Evolutionary conservation across 2,888 invertebrate genomes (phyloP).

Genomic region (Eupithecia subfuscata): DNA sequence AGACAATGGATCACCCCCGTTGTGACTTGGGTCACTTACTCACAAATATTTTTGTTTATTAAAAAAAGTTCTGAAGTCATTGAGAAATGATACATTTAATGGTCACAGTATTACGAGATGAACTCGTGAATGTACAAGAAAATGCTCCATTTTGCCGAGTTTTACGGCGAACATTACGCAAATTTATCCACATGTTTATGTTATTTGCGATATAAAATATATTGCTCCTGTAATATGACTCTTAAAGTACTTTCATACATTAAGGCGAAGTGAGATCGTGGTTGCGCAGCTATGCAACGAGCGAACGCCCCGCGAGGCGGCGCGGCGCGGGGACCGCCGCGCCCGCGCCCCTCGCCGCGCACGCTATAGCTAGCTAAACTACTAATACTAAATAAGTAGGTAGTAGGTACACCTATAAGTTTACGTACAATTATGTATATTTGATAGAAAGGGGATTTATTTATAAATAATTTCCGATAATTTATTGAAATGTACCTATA

Average conservation of each 20-base stretch:
- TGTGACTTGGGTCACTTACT: not conserved
- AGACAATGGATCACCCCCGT: not conserved
- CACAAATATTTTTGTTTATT: not conserved
- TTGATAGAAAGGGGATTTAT: too few relatives aligned
- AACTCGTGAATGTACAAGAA: slow-evolving; percentile 35
- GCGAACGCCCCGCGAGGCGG: too few relatives aligned
- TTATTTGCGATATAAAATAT: slow-evolving; percentile 77
- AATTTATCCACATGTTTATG: slow-evolving; percentile 82
- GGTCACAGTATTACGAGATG: slow-evolving; percentile 24
- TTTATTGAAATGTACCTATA: too few relatives aligned
- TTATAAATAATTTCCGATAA: too few relatives aligned
- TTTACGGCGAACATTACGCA: slow-evolving; percentile 79
- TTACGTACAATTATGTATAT: too few relatives aligned
- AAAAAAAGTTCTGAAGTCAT: not conserved
- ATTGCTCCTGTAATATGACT: slow-evolving; percentile 60
- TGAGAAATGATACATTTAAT: slow-evolving; percentile 18
- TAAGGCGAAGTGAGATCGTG: too few relatives aligned
- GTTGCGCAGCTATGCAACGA: too few relatives aligned
- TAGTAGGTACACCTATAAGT: too few relatives aligned
- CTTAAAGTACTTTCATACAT: slow-evolving; percentile 47
- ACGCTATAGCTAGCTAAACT: too few relatives aligned
- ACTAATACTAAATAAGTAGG: too few relatives aligned
- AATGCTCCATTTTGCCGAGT: slow-evolving; percentile 69
- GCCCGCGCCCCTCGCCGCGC: too few relatives aligned
- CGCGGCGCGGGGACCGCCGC: too few relatives aligned